Base-by-base conservation (phyloP, 2,888 invertebrate species). In the Periphyllus acericola region DNA sequence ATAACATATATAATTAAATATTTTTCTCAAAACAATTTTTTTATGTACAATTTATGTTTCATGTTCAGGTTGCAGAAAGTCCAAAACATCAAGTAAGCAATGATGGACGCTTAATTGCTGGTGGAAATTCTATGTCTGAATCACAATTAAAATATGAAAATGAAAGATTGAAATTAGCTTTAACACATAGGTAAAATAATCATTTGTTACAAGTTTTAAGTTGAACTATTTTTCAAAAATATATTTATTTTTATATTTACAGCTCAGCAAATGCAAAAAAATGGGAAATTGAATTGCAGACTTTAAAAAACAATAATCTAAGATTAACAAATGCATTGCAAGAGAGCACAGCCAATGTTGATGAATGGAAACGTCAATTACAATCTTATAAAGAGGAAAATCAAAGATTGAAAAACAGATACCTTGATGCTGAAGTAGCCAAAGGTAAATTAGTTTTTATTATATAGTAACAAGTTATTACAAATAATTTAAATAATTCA, bases 211-310 rank as follows among this genome's bases (percentile, higher is more conserved):
- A 14, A 36, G 29, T 34, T 71, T 75, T 29, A 80, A n/a, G n/a
- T 14, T 32, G 66, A 74, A 89, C 76, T 80, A 34, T 66, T 52
- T 83, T 66, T 6, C 32, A 21, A 52, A 5, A 52, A 72, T 19
- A 36, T 80, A 8, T 81, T 19, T 34, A 66, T 76, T 83, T 86
- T 90, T 93, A 93, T 1, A 88, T 90, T 92, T 92, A 78, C 92
- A 98, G 99, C 92, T 99, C 98, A 81, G 97, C 98, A 72, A 99
- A 99, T 93, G 98, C 98, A 19, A 99, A 98, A 93, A 98, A 99
- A 92, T 99, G 99, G 99, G 99, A 99, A 93, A 96, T 98, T 74
- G 99, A 99, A 92, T 93, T 99, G 90, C 96, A 97, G 80, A 98
- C 98, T 1, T 93, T 99, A 90, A 99, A 99, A 93, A 98, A 96